These are phyloP conservation scores for Sisor rabdophorus DNA, from an alignment of 2,113 vertebrate species.

Conservation along the genomic window DNA sequence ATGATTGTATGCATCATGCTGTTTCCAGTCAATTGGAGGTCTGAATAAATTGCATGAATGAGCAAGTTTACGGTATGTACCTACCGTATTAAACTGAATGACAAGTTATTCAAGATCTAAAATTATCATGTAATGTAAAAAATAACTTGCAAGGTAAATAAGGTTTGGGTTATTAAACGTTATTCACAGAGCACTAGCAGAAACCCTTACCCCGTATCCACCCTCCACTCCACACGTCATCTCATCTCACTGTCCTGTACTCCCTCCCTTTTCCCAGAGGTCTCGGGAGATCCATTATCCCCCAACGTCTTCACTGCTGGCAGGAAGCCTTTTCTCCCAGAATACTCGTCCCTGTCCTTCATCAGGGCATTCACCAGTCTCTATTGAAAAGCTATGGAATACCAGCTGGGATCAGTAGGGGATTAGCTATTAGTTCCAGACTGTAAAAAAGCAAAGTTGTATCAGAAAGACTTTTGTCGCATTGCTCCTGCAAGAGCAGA, in stretches of 20 bases:
- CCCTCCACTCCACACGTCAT: conserved; percentile 18
- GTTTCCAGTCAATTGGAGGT: neutral
- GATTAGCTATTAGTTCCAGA: conserved; percentile 35
- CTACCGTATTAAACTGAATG: neutral
- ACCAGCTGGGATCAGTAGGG: conserved; percentile 42
- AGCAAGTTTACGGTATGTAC: neutral
- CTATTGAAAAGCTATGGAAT: conserved; percentile 42
- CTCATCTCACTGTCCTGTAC: conserved; percentile 26
- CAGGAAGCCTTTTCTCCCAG: conserved; percentile 41
- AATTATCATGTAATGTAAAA: too few species aligned
- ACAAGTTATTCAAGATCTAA: neutral
- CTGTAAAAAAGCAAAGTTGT: conserved; percentile 28
- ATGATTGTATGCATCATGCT: neutral
- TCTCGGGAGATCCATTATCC: conserved; percentile 46
- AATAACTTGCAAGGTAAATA: too few species aligned
- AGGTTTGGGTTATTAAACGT: too few species aligned
- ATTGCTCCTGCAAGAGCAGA: conserved; percentile 14
- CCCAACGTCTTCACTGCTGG: conserved; percentile 32
- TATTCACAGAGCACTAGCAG: too few species aligned
- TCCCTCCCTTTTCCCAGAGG: conserved; percentile 15
- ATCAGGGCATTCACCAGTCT: conserved; percentile 45
- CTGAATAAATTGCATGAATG: neutral
- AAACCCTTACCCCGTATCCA: conserved; percentile 3
- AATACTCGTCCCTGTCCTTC: conserved; percentile 44
- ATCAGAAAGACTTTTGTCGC: conserved; percentile 38